Evolutionary conservation across 2,888 invertebrate species (phyloP), one percentile per base, ranked within the genome.

Genomic region (Pimpla rufipes): DNA sequence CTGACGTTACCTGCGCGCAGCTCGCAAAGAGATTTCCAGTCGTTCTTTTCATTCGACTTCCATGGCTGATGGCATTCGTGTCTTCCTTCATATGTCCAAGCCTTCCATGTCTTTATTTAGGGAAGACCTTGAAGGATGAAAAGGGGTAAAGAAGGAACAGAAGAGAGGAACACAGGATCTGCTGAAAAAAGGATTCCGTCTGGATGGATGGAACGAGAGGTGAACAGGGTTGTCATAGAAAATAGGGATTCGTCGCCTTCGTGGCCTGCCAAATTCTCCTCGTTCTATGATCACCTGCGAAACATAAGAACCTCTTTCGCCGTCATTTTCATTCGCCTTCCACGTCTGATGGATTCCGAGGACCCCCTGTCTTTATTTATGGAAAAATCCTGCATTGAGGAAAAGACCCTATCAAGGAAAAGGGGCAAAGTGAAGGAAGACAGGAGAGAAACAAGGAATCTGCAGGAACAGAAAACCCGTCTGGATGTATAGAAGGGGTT

Each of bases 1-100:
- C 76, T 83, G 76, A 5, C 77, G 52, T 52, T 71, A 64, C 42
- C 45, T 71, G 40, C 59, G 40, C 59, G 67, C 64, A 84, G 66
- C n/a, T 71, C 13, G 18, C 23, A 45, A 62, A 8, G 18, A 47
- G 1, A 5, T 29, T 21, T 50, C 50, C 35, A 18, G 62, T 57
- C n/a, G n/a, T 13, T 42, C 42, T 40, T 45, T 45, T 4, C 45
- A n/a, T 45, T 45, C n/a, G 45, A 4, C 45, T 45, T 45, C n/a
- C 45, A 45, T 13, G 8, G 45, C 45, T 45, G 45, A n/a, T 45
- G 45, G 7, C n/a, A 6, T 52, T 21, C 52, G 45, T 29, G 29
- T 29, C 3, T 29, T n/a, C n/a, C n/a, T n/a, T n/a, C n/a, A n/a
- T n/a, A n/a, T n/a, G n/a, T n/a, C n/a, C n/a, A n/a, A n/a, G n/a